Evolutionary conservation across 53 echinoderm and acorn worm species (phyloP).

Genomic region (Temnopleurus reevesii): DNA sequence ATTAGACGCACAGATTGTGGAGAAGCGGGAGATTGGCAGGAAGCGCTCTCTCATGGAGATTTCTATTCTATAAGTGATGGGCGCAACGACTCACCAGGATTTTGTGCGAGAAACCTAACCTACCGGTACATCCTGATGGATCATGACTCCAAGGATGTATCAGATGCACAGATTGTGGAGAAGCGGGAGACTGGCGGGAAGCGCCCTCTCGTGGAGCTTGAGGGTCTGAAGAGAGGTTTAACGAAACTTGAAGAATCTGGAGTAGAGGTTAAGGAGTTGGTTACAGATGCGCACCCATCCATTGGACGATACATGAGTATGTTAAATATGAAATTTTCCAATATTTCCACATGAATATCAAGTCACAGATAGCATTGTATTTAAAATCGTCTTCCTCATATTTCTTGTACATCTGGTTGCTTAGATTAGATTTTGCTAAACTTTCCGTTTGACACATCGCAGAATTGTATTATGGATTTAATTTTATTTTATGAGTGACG

Average conservation of each 20-base stretch:
- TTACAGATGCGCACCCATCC: background rate
- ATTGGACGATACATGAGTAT: background rate
- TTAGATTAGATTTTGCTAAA: too few relatives aligned
- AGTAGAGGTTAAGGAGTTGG: background rate
- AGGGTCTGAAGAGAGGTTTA: background rate
- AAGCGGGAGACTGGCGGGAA: background rate
- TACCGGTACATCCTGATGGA: background rate
- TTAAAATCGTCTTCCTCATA: too few relatives aligned
- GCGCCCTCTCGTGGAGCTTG: background rate
- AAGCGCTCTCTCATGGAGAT: too few relatives aligned
- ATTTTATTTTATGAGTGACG: too few relatives aligned
- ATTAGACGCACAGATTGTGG: background rate
- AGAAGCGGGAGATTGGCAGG: background rate
- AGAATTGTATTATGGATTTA: too few relatives aligned
- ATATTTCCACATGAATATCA: too few relatives aligned
- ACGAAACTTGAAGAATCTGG: background rate
- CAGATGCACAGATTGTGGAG: background rate
- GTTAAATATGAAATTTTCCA: too few relatives aligned
- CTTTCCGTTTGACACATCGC: too few relatives aligned
- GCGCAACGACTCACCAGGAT: background rate
- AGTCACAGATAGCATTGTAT: too few relatives aligned
- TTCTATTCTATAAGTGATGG: too few relatives aligned
- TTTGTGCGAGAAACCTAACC: background rate
- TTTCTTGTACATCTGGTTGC: too few relatives aligned
- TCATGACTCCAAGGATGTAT: background rate